A percentile compares a stretch with the other conserved stretches of the same genome.
Evolutionary conservation across 2,888 invertebrate genomes (phyloP).

Genomic region (Epinotia nisella): DNA sequence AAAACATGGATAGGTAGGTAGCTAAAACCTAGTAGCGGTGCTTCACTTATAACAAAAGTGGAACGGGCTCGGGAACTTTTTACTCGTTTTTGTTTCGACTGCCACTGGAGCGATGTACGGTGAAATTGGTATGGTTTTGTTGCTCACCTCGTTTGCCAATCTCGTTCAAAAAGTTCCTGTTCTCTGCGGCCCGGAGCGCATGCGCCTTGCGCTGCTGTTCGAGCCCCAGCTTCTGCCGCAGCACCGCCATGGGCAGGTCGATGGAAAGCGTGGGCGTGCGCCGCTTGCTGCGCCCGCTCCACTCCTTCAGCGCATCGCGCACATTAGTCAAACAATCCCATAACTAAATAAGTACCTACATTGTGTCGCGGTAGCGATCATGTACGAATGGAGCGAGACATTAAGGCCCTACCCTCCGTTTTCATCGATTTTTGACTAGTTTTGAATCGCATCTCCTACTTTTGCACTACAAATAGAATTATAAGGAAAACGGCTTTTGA

Average conservation of each 20-base stretch:
- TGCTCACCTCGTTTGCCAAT: conserved; percentile 89
- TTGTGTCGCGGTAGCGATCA: neutral
- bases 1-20: no score
- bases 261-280: conserved; percentile 91
- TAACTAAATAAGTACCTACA: conserved; percentile 6
- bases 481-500: no score
- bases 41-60: neutral
- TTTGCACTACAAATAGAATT: no score
- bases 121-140: conserved; percentile 1
- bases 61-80: neutral
- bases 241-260: conserved; percentile 93
- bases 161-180: conserved; percentile 89
- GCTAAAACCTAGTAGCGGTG: neutral
- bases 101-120: conserved; percentile 7
- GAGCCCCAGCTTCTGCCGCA: conserved; percentile 90
- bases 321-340: conserved; percentile 44
- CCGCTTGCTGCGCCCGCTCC: conserved; percentile 80
- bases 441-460: no score
- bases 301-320: conserved; percentile 61
- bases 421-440: no score
- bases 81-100: neutral
- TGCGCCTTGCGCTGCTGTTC: conserved; percentile 90
- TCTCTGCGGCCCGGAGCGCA: conserved; percentile 84
- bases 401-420: no score
- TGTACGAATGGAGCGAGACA: no score